These are phyloP conservation scores for Pterocles orientalis DNA, from an alignment of 2,113 vertebrate genomes.

Conservation along the genomic window DNA sequence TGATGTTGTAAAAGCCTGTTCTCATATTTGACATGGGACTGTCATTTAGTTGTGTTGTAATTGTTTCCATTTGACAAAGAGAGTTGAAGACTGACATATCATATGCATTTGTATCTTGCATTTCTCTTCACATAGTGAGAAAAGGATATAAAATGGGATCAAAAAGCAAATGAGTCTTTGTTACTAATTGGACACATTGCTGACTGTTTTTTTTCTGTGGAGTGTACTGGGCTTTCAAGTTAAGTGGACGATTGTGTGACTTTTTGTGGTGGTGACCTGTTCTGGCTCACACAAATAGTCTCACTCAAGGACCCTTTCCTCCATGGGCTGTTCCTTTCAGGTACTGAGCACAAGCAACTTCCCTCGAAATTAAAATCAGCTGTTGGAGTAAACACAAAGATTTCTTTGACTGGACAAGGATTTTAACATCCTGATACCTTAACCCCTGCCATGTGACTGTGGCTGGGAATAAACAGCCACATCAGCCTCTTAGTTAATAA, in stretches of 20 bases:
- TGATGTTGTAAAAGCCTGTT: conserved; percentile 1
- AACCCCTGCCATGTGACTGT: neutral
- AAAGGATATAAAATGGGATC: neutral
- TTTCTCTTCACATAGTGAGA: neutral
- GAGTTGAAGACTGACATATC: conserved; percentile 16
- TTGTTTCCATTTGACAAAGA: conserved; percentile 44
- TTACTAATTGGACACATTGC: neutral
- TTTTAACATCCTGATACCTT: neutral
- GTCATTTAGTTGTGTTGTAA: conserved; percentile 32
- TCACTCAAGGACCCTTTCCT: neutral
- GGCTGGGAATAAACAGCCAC: neutral
- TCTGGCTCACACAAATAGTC: neutral
- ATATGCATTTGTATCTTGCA: neutral
- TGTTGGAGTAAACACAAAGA: neutral
- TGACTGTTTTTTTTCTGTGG: neutral
- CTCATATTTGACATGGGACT: conserved; percentile 16
- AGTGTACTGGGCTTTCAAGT: neutral
- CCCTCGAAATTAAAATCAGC: neutral
- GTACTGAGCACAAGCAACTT: neutral
- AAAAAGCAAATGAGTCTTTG: neutral
- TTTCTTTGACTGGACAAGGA: neutral
- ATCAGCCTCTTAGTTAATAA: neutral
- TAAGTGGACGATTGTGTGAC: neutral
- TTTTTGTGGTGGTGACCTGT: neutral
- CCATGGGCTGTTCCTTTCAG: accelerated